Base-by-base conservation (phyloP, 37 sponge, comb jelly and placozoan species). In the Amphimedon queenslandica region DNA sequence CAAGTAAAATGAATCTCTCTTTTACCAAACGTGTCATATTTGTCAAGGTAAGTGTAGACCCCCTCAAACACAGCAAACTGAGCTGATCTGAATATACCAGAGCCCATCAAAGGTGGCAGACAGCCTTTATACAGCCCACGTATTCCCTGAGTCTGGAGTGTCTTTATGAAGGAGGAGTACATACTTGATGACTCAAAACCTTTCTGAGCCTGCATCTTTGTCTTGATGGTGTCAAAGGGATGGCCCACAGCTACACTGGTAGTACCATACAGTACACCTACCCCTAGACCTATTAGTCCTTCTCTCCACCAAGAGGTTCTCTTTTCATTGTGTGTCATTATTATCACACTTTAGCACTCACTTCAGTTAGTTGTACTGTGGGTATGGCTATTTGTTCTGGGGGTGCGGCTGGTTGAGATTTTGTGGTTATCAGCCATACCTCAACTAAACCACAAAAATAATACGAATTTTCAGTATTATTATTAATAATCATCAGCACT, bases 21-120 rank as follows among this genome's bases (percentile, higher is more conserved):
- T 33, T 64, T 76, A 23, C 69, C 66, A 35, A 69, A 73, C 13
- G 81, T 58, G 0, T 31, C 20, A n/a, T n/a, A n/a, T 21, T 70
- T 72, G 32, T 80, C 78, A 38, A 88, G 60, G 55, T 30, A 74
- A 0, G 94, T 93, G 72, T 94, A 98, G 37, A 67, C 70, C 1
- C 87, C 84, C 51, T 98, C 99, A 83, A 94, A 98, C 31, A 91
- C 99, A 20, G 99, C 94, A 80, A 98, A 98, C 71, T 98, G 99
- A 6, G 82, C 64, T 3, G 99, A 93, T 1, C 99, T 67, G 82
- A 75, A 98, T n/a, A 98, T 89, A 6, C 99, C 99, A 29, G 99
- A 98, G 2, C 99, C 99, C 41, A 84, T 60, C 13, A 98, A 74
- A 27, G 99, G 99, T 0, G 99, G 99, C 13, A 93, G 31, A 66